Conservation (phyloP, 2,797 vertebrate genomes). For the Salmo trutta region DNA sequence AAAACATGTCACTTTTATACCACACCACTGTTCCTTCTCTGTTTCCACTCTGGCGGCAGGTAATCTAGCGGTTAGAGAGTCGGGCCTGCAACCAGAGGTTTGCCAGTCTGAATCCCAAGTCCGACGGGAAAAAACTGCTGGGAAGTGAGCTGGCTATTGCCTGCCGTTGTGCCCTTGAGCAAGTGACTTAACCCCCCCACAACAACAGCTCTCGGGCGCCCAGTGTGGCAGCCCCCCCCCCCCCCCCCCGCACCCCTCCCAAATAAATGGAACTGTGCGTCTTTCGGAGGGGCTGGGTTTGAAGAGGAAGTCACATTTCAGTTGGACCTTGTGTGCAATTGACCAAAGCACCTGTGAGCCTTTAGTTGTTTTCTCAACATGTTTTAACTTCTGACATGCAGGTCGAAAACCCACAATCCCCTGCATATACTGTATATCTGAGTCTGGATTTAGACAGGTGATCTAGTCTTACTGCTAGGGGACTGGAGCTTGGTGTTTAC, state of each 20-base stretch:
- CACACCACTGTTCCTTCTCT: not conserved
- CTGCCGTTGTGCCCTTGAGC: too few relatives aligned
- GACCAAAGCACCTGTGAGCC: constrained; percentile 35
- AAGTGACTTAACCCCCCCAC: too few relatives aligned
- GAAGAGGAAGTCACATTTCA: too few relatives aligned
- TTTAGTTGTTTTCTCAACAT: constrained; percentile 35
- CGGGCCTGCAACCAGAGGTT: too few relatives aligned
- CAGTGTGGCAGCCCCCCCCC: not conserved
- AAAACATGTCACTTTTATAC: constrained; percentile 71
- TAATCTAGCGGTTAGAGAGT: too few relatives aligned
- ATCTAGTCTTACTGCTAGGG: constrained; percentile 38
- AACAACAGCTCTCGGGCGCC: too few relatives aligned
- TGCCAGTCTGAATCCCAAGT: too few relatives aligned
- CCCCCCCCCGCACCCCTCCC: not conserved
- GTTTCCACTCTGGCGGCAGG: constrained; percentile 5
- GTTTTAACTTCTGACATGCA: constrained; percentile 45
- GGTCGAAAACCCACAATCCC: constrained; percentile 29
- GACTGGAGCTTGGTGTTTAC: constrained; percentile 6
- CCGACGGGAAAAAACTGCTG: too few relatives aligned
- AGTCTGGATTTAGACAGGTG: constrained; percentile 40
- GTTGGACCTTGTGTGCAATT: too few relatives aligned
- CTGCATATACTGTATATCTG: not conserved
- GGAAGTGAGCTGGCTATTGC: too few relatives aligned
- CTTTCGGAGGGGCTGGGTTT: too few relatives aligned
- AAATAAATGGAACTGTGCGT: not conserved